Percentiles rank a stretch among this genome's conserved stretches.
Conservation (phyloP, 2,888 invertebrate genomes). For the Platerodrilus igneus region DNA sequence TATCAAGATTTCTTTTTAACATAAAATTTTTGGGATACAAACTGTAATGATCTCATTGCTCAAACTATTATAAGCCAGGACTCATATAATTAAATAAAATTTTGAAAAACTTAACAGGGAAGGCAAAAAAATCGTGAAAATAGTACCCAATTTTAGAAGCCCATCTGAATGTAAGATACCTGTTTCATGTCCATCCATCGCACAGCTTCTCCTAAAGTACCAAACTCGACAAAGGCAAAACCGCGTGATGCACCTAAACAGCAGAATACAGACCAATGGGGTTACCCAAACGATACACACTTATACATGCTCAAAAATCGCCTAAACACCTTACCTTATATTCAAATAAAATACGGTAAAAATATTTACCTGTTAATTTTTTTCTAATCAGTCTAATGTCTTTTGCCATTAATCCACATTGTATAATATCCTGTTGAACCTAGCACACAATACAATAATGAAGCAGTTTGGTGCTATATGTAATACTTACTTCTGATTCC, state of each 20-base stretch:
- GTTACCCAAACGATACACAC: slow-evolving; percentile 45
- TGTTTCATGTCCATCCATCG: slow-evolving; percentile 90
- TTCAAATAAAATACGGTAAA: slow-evolving; percentile 23
- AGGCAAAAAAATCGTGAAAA: slow-evolving; percentile 15
- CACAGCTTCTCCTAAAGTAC: slow-evolving; percentile 79
- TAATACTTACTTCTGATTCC: slow-evolving; percentile 64
- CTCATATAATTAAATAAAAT: slow-evolving; percentile 31
- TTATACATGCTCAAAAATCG: slow-evolving; percentile 57
- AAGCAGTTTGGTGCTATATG: no score
- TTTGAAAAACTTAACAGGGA: slow-evolving; percentile 3
- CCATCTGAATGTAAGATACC: slow-evolving; percentile 54
- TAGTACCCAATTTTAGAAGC: slow-evolving; percentile 18
- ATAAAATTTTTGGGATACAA: no score
- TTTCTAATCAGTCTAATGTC: slow-evolving; percentile 78
- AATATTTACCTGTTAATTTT: slow-evolving; percentile 83
- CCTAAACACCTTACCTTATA: slow-evolving; percentile 39
- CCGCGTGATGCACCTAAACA: slow-evolving; percentile 87
- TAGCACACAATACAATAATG: no score
- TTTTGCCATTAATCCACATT: slow-evolving; percentile 68
- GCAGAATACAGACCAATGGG: slow-evolving; percentile 50
- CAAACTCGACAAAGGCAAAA: slow-evolving; percentile 91
- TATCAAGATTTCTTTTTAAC: no score
- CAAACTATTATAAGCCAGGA: slow-evolving; percentile 56
- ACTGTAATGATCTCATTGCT: no score
- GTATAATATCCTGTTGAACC: slow-evolving; percentile 71